Percentiles rank a stretch among this genome's conserved stretches.
These are phyloP conservation scores for Embiotoca jacksoni DNA, from an alignment of 2,113 vertebrate genomes.

Conservation along the genomic window DNA sequence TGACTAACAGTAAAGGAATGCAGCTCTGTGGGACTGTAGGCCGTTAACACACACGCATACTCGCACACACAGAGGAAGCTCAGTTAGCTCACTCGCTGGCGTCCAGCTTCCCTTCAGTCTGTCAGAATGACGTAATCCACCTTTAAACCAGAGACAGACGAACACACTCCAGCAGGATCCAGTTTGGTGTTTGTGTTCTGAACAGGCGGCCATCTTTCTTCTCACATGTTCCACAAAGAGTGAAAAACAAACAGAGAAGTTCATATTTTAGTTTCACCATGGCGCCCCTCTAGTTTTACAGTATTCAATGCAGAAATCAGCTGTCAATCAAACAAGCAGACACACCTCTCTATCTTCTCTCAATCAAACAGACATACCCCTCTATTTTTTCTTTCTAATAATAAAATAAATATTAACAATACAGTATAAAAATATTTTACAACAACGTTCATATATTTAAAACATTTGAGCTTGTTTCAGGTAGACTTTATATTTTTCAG, in stretches of 20 bases:
- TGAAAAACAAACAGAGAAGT: background rate
- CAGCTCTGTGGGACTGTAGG: conserved; percentile 41
- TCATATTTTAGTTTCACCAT: background rate
- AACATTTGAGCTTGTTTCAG: no score
- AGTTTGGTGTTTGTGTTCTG: no score
- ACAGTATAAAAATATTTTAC: no score
- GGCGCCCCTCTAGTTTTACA: background rate
- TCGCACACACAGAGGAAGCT: background rate
- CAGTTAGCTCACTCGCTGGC: conserved; percentile 41
- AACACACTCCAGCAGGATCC: background rate
- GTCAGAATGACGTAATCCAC: conserved; percentile 27
- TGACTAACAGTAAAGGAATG: conserved; percentile 66
- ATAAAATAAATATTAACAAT: no score
- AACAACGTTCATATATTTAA: no score
- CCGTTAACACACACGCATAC: conserved; percentile 1
- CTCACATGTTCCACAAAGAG: background rate
- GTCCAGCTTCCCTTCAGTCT: conserved; percentile 5
- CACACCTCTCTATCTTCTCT: no score
- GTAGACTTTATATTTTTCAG: no score
- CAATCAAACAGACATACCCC: no score
- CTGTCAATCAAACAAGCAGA: no score
- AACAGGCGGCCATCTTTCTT: no score
- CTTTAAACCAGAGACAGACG: conserved; percentile 1
- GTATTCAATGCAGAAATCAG: no score
- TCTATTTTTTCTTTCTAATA: no score